Percentiles rank a stretch among this genome's conserved stretches.
phyloP scores from a whole-genome alignment of 37 sponge, comb jelly and placozoan species.

The Spongilla lacustris region DNA sequence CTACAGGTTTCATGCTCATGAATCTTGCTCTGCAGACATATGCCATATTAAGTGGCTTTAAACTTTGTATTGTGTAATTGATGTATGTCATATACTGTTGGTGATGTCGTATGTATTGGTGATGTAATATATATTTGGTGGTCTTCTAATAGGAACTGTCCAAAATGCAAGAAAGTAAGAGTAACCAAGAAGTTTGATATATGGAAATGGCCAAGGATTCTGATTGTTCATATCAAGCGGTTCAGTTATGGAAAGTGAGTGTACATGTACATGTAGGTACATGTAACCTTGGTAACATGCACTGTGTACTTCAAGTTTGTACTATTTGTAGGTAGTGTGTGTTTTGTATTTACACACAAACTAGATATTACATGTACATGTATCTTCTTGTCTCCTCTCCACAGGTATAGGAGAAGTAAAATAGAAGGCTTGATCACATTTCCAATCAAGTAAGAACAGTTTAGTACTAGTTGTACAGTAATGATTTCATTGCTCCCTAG shows the following conservation, averaged over 20 bases:
- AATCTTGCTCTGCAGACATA: too few species aligned
- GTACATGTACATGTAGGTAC: neutral
- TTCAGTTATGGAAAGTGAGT: conserved; percentile 85
- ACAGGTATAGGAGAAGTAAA: conserved; percentile 95
- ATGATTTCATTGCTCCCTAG: conserved; percentile 3
- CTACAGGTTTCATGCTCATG: too few species aligned
- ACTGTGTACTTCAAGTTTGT: too few species aligned
- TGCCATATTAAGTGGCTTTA: too few species aligned
- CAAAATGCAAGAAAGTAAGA: conserved; percentile 89
- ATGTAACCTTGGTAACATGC: neutral
- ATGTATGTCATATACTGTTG: too few species aligned
- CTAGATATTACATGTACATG: too few species aligned
- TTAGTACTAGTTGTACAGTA: neutral
- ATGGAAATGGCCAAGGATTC: conserved; percentile 91
- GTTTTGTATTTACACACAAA: too few species aligned
- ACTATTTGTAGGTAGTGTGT: too few species aligned
- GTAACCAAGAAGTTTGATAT: conserved; percentile 94
- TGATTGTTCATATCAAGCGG: conserved; percentile 94
- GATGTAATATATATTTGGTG: neutral
- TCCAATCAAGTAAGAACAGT: conserved; percentile 72
- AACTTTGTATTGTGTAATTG: too few species aligned
- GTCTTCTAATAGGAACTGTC: conserved; percentile 79
- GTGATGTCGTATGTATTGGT: too few species aligned
- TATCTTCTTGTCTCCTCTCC: too few species aligned
- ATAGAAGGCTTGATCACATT: conserved; percentile 88